Base-by-base conservation (phyloP, 2,797 vertebrate species). In the Enteromius anoplus region DNA sequence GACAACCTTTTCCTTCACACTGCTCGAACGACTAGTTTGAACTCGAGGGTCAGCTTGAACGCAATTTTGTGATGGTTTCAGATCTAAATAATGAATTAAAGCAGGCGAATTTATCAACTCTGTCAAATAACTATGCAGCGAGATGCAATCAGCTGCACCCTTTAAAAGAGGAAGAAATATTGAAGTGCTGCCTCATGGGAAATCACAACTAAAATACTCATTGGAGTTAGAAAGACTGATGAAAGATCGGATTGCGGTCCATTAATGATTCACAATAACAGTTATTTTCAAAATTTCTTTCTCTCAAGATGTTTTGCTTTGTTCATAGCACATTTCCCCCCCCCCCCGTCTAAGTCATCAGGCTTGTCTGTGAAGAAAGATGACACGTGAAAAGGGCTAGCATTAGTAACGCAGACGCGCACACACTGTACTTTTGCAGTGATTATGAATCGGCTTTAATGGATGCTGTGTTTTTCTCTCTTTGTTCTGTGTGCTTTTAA, bases 1-100 rank as follows among this genome's bases (percentile, higher is more conserved):
- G 86, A 76, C 85, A 89, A 85, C 88, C 88, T 89, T 89, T 87
- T 87, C 87, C 84, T 85, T 87, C 88, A 85, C 40, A 58, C 49
- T 29, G 40, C 66, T 70, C 62, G 49, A 75, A 71, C 80, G 80
- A 84, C 70, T 60, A 32, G 69, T 62, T 66, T 85, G 80, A 89
- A 83, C 73, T 71, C 60, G 37, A 75, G 73, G 84, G 82, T 86
- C 79, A 85, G 62, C 78, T 77, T 42, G 23, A 53, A 47, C 65
- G 49, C 37, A 84, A 10, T 75, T 83, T 75, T 78, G 80, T 85
- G 77, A 81, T 78, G 70, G 82, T 70, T 40, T 85, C 65, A 51
- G 45, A 78, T 65, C 64, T 79, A 88, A 88, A 87, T 87, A 85
- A 87, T 87, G 64, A 84, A 86, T 85, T 79, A 85, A 87, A 88